These are phyloP conservation scores for Oncorhynchus mykiss DNA, from an alignment of 2,113 vertebrate genomes.

Conservation along the genomic window DNA sequence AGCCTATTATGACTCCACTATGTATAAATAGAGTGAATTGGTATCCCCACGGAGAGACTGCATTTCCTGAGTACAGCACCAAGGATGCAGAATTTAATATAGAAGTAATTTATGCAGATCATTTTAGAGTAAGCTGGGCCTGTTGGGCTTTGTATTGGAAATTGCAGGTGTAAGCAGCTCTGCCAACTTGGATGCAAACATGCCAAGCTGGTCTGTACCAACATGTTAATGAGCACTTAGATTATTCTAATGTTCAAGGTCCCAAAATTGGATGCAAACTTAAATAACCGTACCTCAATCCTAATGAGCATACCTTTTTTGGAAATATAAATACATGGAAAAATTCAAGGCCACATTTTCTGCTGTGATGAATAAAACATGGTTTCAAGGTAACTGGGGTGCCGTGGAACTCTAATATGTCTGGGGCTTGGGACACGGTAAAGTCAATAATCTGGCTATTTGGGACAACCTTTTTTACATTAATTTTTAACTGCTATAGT, in stretches of 20 bases:
- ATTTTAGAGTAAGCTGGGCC: slow-evolving; percentile 47
- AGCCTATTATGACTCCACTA: slow-evolving; percentile 5
- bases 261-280: slow-evolving; percentile 1
- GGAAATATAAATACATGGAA: not conserved
- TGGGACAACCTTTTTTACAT: not conserved
- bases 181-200: slow-evolving; percentile 38
- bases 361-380: slow-evolving; percentile 29
- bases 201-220: slow-evolving; percentile 24
- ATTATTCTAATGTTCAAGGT: slow-evolving; percentile 1
- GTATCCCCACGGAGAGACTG: slow-evolving; percentile 2
- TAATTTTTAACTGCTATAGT: not conserved
- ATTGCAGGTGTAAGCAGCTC: slow-evolving; percentile 54
- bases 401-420: not conserved
- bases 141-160: slow-evolving; percentile 41
- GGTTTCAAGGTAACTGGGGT: slow-evolving; percentile 12
- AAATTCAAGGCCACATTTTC: slow-evolving; percentile 19
- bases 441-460: slow-evolving; percentile 10
- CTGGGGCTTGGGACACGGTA: not conserved
- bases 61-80: slow-evolving; percentile 8
- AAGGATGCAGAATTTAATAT: slow-evolving; percentile 38
- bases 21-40: slow-evolving; percentile 28
- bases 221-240: slow-evolving; percentile 26
- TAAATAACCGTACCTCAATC: not conserved
- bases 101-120: slow-evolving; percentile 49
- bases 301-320: not conserved